Percentiles rank a stretch among this genome's conserved stretches.
Conservation (phyloP, 2,888 invertebrate species). For the Camponotus fellah region DNA sequence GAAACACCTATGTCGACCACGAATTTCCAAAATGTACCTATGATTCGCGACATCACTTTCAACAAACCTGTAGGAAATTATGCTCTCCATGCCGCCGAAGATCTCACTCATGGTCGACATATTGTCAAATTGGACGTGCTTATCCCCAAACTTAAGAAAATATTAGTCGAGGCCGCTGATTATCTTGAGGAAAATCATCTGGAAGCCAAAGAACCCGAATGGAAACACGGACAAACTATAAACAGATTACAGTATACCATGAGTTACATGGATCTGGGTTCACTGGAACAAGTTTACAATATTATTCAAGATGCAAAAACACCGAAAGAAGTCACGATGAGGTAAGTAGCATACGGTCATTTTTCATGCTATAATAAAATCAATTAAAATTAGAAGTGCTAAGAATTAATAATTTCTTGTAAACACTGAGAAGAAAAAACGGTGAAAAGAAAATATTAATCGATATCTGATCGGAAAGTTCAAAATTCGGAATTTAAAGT, state of each 20-base stretch:
- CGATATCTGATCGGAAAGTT: too few relatives aligned
- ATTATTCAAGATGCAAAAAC: slow-evolving; percentile 65
- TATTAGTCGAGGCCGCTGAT: slow-evolving; percentile 81
- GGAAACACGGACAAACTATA: slow-evolving; percentile 81
- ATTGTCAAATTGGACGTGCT: slow-evolving; percentile 75
- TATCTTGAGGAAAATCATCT: slow-evolving; percentile 83
- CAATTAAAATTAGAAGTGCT: neutral
- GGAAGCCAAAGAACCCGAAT: slow-evolving; percentile 79
- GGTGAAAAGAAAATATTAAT: too few relatives aligned
- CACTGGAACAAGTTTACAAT: slow-evolving; percentile 79
- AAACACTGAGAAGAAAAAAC: too few relatives aligned
- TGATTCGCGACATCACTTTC: slow-evolving; percentile 77
- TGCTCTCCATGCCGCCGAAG: slow-evolving; percentile 73
- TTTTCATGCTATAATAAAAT: neutral
- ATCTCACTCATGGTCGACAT: slow-evolving; percentile 83
- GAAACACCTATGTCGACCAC: slow-evolving; percentile 60
- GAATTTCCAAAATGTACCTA: slow-evolving; percentile 65
- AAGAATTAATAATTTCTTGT: neutral
- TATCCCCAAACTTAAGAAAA: slow-evolving; percentile 76
- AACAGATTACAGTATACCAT: slow-evolving; percentile 82
- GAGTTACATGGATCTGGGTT: slow-evolving; percentile 78
- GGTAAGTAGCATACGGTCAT: slow-evolving; percentile 63
- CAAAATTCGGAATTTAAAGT: too few relatives aligned
- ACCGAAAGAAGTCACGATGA: slow-evolving; percentile 69
- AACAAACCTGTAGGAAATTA: slow-evolving; percentile 71